Percentiles rank a stretch among this genome's conserved stretches.
Evolutionary conservation across 2,888 invertebrate genomes (phyloP).

Genomic region (Dimorphilus gyrociliatus): DNA sequence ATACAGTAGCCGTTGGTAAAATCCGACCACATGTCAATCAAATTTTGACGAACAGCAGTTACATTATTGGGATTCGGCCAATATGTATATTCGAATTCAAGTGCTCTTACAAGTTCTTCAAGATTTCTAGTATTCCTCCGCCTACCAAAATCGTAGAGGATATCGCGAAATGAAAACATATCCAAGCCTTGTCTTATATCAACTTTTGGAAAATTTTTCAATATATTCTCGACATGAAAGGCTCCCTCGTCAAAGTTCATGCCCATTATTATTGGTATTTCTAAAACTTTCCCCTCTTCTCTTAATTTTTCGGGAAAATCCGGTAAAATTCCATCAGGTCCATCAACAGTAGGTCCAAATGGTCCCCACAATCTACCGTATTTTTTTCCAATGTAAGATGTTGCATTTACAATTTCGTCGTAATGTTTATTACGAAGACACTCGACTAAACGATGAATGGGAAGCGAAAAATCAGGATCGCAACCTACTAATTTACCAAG

Average conservation of each 20-base stretch:
- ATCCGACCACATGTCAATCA: constrained; percentile 34
- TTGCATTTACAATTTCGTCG: constrained; percentile 34
- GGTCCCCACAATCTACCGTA: constrained; percentile 19
- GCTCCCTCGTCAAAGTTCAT: constrained; percentile 27
- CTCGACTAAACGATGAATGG: constrained; percentile 23
- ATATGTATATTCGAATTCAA: constrained; percentile 34
- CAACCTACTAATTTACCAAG: constrained; percentile 20
- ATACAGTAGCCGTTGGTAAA: constrained; percentile 31
- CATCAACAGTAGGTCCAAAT: constrained; percentile 33
- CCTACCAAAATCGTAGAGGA: constrained; percentile 10
- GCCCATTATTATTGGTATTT: constrained; percentile 26
- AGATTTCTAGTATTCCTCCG: constrained; percentile 12
- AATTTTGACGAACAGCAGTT: constrained; percentile 24
- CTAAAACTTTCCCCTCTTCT: constrained; percentile 19
- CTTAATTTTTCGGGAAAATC: constrained; percentile 23
- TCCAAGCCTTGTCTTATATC: constrained; percentile 10
- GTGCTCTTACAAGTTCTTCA: constrained; percentile 16
- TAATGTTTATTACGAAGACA: constrained; percentile 30
- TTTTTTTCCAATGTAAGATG: constrained; percentile 22
- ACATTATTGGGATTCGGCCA: constrained; percentile 33
- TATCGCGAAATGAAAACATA: constrained; percentile 9
- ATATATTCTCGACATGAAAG: constrained; percentile 7
- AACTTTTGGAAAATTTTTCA: constrained; percentile 9
- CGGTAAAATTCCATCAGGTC: constrained; percentile 16
- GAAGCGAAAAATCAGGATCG: constrained; percentile 15